A percentile compares a stretch with the other conserved stretches of the same genome.
phyloP scores from a whole-genome alignment of 2,113 vertebrate species.

The Pseudorectes ferrugineus region DNA sequence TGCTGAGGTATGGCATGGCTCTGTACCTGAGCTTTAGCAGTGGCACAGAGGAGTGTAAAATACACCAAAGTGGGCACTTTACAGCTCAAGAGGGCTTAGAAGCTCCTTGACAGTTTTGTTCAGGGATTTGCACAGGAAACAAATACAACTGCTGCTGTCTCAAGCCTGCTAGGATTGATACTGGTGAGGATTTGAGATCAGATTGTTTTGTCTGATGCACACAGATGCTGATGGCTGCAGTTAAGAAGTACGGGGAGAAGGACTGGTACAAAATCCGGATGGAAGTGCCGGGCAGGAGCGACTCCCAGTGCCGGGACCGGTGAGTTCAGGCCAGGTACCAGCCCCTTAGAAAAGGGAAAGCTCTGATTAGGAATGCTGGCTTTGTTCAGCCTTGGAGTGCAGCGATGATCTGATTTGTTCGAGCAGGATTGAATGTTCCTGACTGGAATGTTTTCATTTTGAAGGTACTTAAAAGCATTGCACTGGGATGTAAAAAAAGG shows the following conservation, averaged over 20 bases:
- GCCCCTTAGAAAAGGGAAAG: background rate
- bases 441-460: background rate
- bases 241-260: conserved; percentile 76
- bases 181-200: background rate
- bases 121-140: background rate
- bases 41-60: background rate
- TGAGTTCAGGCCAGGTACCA: background rate
- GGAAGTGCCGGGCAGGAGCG: conserved; percentile 87
- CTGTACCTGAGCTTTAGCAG: background rate
- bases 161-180: background rate
- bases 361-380: background rate
- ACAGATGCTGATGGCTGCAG: conserved; percentile 83
- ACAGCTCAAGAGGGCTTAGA: background rate
- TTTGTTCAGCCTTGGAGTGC: background rate
- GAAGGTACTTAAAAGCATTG: conserved; percentile 84
- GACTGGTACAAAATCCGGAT: conserved; percentile 88
- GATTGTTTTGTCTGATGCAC: background rate
- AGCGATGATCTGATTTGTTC: background rate
- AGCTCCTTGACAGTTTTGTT: background rate
- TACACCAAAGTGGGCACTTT: fast-evolving
- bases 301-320: conserved; percentile 88
- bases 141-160: background rate
- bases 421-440: background rate
- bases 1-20: background rate
- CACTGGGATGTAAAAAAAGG: conserved; percentile 80